Evolutionary conservation across 2,888 invertebrate species (phyloP).

Genomic region (Amblyteles armatorius): DNA sequence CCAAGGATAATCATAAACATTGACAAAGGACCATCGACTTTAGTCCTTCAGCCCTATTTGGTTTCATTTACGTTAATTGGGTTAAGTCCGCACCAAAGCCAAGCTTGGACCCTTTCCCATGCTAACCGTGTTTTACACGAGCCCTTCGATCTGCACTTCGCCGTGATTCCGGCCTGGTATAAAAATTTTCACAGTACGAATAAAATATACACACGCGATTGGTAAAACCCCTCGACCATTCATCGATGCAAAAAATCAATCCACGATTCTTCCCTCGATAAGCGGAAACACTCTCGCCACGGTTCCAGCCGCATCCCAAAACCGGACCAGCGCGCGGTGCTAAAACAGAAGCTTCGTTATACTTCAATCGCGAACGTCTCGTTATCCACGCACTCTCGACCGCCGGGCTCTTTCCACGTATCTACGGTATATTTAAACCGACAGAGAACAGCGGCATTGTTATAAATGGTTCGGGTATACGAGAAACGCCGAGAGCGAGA

Average conservation of each 20-base stretch:
- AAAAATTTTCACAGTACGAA: too few relatives aligned
- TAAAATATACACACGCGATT: neutral
- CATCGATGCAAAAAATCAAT: conserved; percentile 13
- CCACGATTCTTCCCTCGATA: conserved; percentile 30
- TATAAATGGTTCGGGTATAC: conserved; percentile 45
- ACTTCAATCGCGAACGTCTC: conserved; percentile 52
- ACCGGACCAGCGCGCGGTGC: conserved; percentile 14
- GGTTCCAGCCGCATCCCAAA: conserved; percentile 14
- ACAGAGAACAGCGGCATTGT: conserved; percentile 54
- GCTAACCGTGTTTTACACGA: too few relatives aligned
- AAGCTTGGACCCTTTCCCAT: too few relatives aligned
- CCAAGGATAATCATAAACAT: too few relatives aligned
- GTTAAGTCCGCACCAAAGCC: too few relatives aligned
- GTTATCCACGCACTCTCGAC: conserved; percentile 47
- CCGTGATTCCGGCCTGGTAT: too few relatives aligned
- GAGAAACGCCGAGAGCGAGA: conserved; percentile 39
- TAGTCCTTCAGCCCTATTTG: too few relatives aligned
- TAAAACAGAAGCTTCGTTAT: conserved; percentile 57
- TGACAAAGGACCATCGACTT: too few relatives aligned
- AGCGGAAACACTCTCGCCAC: neutral
- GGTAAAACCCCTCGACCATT: neutral
- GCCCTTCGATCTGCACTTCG: too few relatives aligned
- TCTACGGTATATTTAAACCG: conserved; percentile 42
- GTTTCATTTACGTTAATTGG: too few relatives aligned
- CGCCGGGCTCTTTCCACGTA: neutral